A percentile compares a stretch with the other conserved stretches of the same genome.
Conservation (phyloP, 2,888 invertebrate genomes). For the Villa cingulata region DNA sequence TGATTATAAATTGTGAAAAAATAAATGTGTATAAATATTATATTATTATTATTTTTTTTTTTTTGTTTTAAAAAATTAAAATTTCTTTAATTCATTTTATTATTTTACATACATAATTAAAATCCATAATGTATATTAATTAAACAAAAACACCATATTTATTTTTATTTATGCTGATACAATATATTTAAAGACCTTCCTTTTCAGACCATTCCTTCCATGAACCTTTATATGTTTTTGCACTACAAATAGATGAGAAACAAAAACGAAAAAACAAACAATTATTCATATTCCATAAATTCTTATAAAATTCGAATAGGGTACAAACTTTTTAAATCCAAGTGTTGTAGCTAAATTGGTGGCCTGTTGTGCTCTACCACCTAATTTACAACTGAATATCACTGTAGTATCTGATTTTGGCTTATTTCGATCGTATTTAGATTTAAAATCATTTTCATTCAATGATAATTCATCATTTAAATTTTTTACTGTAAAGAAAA, state of each 20-base stretch:
- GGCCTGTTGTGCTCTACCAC: slow-evolving; percentile 52
- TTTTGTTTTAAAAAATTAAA: not conserved
- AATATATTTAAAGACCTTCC: slow-evolving; percentile 18
- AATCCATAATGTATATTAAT: too few relatives aligned
- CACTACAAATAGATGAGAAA: slow-evolving; percentile 24
- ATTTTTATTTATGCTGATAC: too few relatives aligned
- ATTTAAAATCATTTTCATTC: slow-evolving; percentile 27
- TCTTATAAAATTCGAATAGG: slow-evolving; percentile 9
- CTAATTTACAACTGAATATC: slow-evolving; percentile 56
- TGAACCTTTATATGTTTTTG: slow-evolving; percentile 31
- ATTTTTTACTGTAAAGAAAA: slow-evolving; percentile 22
- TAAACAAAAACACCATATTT: too few relatives aligned
- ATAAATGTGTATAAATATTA: not conserved
- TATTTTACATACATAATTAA: too few relatives aligned
- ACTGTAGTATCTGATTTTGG: slow-evolving; percentile 45
- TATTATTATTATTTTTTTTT: not conserved
- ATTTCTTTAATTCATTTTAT: not conserved
- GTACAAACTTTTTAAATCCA: slow-evolving; percentile 29
- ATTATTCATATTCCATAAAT: too few relatives aligned
- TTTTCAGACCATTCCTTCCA: slow-evolving; percentile 35
- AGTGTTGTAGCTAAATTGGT: slow-evolving; percentile 37
- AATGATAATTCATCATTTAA: slow-evolving; percentile 25
- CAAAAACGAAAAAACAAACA: not conserved
- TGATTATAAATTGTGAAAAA: not conserved
- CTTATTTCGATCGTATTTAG: slow-evolving; percentile 36